Evolutionary conservation across 1,140 invertebrate genomes (phyloP).

Genomic region (Brachionus asplanchnoidis): DNA sequence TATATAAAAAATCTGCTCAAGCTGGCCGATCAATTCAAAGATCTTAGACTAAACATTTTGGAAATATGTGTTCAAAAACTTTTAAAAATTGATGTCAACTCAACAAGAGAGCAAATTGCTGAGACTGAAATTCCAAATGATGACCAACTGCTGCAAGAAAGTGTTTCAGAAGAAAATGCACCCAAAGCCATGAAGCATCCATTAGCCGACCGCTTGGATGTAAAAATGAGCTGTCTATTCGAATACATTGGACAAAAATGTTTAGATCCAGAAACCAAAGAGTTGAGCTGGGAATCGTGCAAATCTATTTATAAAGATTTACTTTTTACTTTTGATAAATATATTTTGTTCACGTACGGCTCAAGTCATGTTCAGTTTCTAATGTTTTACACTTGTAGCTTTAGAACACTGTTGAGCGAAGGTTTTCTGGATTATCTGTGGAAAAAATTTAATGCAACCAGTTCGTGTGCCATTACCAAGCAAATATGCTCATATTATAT

Average conservation of each 20-base stretch:
- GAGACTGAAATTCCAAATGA: neutral
- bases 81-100: slow-evolving; percentile 65
- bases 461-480: slow-evolving; percentile 63
- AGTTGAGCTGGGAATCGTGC: slow-evolving; percentile 55
- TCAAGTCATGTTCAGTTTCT: slow-evolving; percentile 73
- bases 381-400: slow-evolving; percentile 70
- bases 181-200: slow-evolving; percentile 55
- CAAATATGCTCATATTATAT: slow-evolving; percentile 70
- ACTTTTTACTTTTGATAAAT: slow-evolving; percentile 66
- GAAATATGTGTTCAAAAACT: slow-evolving; percentile 67
- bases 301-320: slow-evolving; percentile 58
- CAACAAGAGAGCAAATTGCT: neutral
- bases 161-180: slow-evolving; percentile 46
- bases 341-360: slow-evolving; percentile 69
- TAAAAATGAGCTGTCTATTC: slow-evolving; percentile 64
- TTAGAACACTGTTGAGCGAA: slow-evolving; percentile 65
- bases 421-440: slow-evolving; percentile 70
- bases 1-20: slow-evolving; percentile 66
- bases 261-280: slow-evolving; percentile 45
- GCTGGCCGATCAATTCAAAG: slow-evolving; percentile 64
- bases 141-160: neutral
- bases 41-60: slow-evolving; percentile 62
- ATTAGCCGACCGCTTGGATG: slow-evolving; percentile 64
- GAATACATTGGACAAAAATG: slow-evolving; percentile 61
- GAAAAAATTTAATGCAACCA: slow-evolving; percentile 68